Evolutionary conservation across 2,113 vertebrate genomes (phyloP).

Genomic region (Brevimyrus niger): DNA sequence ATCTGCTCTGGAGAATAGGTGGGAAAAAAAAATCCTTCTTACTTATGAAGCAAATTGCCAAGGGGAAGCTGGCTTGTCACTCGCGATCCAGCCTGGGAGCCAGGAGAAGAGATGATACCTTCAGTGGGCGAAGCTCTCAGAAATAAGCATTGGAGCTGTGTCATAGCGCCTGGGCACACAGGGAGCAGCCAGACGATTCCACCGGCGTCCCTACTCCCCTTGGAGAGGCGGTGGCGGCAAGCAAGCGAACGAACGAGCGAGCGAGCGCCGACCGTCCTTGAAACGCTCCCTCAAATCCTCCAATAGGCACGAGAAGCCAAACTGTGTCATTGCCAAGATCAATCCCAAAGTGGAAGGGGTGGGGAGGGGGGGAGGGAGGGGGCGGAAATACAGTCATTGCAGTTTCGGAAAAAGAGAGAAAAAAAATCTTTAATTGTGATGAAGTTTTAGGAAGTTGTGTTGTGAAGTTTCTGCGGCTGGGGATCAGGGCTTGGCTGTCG

Average conservation of each 20-base stretch:
- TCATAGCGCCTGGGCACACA: constrained; percentile 36
- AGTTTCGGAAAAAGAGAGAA: background rate
- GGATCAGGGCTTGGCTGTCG: background rate
- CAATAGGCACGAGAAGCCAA: constrained; percentile 43
- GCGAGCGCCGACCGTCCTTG: constrained; percentile 22
- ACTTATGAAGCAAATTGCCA: constrained; percentile 27
- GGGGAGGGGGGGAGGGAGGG: background rate
- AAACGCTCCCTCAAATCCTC: constrained; percentile 26
- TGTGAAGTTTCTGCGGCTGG: constrained; percentile 8
- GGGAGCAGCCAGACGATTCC: constrained; percentile 40
- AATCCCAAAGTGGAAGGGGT: constrained; percentile 27
- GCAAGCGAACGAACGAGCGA: background rate
- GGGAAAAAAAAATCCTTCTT: constrained; percentile 21
- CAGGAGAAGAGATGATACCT: constrained; percentile 28
- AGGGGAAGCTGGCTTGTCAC: constrained; percentile 38
- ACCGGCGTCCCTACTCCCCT: constrained; percentile 41
- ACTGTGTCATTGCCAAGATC: constrained; percentile 43
- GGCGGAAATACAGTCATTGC: constrained; percentile 6
- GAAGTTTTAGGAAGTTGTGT: constrained; percentile 20
- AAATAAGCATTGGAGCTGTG: constrained; percentile 44
- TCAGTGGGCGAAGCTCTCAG: constrained; percentile 31
- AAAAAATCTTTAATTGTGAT: constrained; percentile 19
- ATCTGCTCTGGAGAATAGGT: constrained; percentile 26
- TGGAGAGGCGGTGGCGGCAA: constrained; percentile 22
- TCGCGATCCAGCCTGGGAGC: constrained; percentile 33